Base-by-base conservation (phyloP, 2,888 invertebrate genomes). In the Dione juno region DNA sequence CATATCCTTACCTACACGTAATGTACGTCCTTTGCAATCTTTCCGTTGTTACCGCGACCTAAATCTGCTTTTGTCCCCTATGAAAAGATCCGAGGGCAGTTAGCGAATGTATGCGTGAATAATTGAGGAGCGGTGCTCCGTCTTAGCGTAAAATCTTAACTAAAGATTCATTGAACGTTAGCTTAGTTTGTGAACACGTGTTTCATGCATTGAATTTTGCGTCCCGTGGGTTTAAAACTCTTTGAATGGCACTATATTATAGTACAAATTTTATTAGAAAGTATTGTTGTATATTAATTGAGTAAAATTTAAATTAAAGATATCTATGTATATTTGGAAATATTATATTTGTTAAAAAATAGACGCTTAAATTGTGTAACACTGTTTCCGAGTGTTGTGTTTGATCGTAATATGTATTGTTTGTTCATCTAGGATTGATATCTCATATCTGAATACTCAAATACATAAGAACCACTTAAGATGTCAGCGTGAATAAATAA, bases 21-120 rank as follows among this genome's bases (percentile, higher is more conserved):
- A 84, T 77, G 79, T 82, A 83, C 80, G 84, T 87, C 87, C 87
- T 88, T 88, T 88, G 88, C 88, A 90, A 91, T 89, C 86, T 88
- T 87, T 84, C 85, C 86, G 88, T 90, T 91, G 92, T 92, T 89
- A 83, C 84, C 84, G 78, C 87, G 89, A 84, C 90, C 89, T 90
- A 88, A 84, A 88, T 91, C 80, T 87, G 82, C 90, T 83, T 88
- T 92, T 92, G 92, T 92, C 83, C 88, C 79, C 78, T 78, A 86
- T 90, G 88, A 91, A 92, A 90, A 88, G 90, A 91, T 88, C 83
- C 80, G 83, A 84, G 85, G 81, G 84, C 83, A 88, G 84, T 84
- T 86, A 86, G 87, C 84, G 88, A 88, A 83, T 87, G 87, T 88
- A 84, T 87, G 83, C 80, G 87, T 91, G 87, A 92, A 92, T 92